phyloP scores from a whole-genome alignment of 2,113 vertebrate genomes.

The Miniopterus natalensis region DNA sequence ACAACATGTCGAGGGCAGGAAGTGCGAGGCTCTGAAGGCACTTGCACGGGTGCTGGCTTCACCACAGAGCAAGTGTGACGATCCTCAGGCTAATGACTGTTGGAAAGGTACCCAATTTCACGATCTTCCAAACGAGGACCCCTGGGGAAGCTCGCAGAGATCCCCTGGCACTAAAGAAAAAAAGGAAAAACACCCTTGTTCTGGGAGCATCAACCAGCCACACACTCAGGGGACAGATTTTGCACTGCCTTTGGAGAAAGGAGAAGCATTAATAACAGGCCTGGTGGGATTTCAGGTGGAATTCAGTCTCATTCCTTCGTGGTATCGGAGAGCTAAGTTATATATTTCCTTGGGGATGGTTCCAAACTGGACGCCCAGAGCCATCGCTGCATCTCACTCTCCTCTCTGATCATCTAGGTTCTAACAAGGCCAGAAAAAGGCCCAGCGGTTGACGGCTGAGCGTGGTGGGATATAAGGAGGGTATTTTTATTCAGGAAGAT shows the following conservation, averaged over 20 bases:
- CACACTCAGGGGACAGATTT: neutral
- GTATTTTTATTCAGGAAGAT: neutral
- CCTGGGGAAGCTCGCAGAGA: fast-evolving
- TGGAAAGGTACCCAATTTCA: conserved; percentile 27
- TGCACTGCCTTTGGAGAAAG: neutral
- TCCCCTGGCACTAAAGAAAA: conserved; percentile 17
- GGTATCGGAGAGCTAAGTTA: neutral
- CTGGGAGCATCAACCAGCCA: neutral
- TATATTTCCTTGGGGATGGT: neutral
- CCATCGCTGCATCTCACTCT: neutral
- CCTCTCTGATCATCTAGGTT: neutral
- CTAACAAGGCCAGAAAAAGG: neutral
- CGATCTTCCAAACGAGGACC: neutral
- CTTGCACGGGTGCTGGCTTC: neutral
- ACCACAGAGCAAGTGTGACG: neutral
- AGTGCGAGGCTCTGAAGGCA: neutral
- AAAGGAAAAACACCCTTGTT: neutral
- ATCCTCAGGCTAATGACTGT: conserved; percentile 32
- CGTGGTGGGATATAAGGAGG: neutral
- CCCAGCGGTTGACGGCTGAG: neutral
- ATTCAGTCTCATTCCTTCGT: neutral
- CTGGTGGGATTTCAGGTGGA: neutral
- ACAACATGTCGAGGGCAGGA: neutral
- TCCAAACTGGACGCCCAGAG: neutral
- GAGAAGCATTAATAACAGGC: neutral